Evolutionary conservation across 2,797 vertebrate species (phyloP), one percentile per base, ranked within the genome.

Genomic region (Channallabes apus): DNA sequence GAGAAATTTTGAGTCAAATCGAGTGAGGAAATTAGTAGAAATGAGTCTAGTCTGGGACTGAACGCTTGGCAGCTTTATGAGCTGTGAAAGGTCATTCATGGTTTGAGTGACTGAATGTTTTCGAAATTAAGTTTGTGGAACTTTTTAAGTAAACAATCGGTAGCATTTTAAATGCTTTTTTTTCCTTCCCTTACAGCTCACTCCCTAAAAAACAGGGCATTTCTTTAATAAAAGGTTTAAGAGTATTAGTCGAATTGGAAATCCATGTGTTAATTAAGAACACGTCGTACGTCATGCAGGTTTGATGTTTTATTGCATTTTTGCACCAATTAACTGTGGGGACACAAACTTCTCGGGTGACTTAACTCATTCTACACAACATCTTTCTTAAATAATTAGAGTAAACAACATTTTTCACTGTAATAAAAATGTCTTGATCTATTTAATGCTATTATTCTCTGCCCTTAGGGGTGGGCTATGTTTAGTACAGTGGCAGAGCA

Each of bases 201-300:
- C 15, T 73, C 59, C 27, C 58, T 6, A n/a, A 24, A 41, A 59
- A 29, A 38, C 8, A 14, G 14, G 58, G 22, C 56, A 41, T 29
- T n/a, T 78, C 54, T 46, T 68, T 54, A 41, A 20, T 71, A 32
- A 80, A 80, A 17, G 6, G 7, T 80, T 64, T 29, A 51, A 54
- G 27, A 38, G 29, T 20, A 69, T 78, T 69, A 69, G 27, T 68
- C 27, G 24, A 51, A 82, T 41, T 51, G 62, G 65, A 86, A 83
- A 79, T 83, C 75, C 46, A 80, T 80, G 61, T 46, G n/a, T 71
- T 83, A 76, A 83, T 78, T 82, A 79, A 61, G 46, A n/a, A 56
- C n/a, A 35, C 54, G 71, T 18, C 2, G 35, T 83, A 79, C 12
- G 17, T 83, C 67, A 54, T 6, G 7, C 12, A 17, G 3, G 20